These are phyloP conservation scores for Cirrhinus mrigala DNA, from an alignment of 2,797 vertebrate species.

Conservation along the genomic window DNA sequence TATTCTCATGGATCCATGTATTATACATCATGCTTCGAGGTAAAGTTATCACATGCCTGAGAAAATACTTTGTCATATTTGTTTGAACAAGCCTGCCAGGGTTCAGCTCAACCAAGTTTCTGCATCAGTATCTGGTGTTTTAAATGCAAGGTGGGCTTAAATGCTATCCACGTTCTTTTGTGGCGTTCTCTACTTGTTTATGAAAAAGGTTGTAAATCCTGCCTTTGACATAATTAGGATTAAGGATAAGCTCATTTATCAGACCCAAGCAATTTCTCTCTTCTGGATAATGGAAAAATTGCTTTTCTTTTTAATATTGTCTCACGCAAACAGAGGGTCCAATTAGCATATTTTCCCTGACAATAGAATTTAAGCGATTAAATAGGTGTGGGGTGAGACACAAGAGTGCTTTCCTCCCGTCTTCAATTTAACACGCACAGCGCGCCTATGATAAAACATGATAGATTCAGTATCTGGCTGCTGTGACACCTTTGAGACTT, in stretches of 20 bases:
- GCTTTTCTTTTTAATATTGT: conserved; percentile 68
- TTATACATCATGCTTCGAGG: background rate
- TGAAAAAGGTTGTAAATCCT: conserved; percentile 73
- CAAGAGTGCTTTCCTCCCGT: conserved; percentile 64
- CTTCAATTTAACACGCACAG: conserved; percentile 63
- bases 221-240: conserved; percentile 77
- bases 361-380: conserved; percentile 74
- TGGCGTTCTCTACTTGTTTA: conserved; percentile 65
- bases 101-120: background rate
- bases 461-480: conserved; percentile 9
- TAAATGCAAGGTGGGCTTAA: conserved; percentile 67
- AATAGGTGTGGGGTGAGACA: conserved; percentile 50
- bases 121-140: conserved; percentile 27
- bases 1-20: background rate
- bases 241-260: conserved; percentile 75
- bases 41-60: background rate
- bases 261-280: conserved; percentile 66
- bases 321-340: conserved; percentile 60
- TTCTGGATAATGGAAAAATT: conserved; percentile 69
- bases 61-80: background rate
- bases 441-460: conserved; percentile 40
- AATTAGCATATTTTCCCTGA: conserved; percentile 66
- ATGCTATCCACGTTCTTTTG: conserved; percentile 58
- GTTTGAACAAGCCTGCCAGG: background rate
- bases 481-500: conserved; percentile 15